phyloP scores from a whole-genome alignment of 2,888 invertebrate species.

The Micoletzkya japonica region DNA sequence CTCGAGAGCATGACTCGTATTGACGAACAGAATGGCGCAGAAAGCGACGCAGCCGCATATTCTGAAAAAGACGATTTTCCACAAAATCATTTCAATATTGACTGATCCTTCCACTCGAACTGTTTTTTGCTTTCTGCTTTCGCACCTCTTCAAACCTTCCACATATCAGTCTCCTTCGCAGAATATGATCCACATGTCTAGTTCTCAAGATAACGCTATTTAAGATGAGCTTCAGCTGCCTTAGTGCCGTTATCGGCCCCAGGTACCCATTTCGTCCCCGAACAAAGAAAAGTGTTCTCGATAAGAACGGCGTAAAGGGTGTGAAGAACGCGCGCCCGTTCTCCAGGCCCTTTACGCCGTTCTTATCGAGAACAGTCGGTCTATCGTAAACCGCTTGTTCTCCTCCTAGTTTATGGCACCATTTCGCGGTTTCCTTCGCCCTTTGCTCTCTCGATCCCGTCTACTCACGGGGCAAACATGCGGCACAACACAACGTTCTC shows the following conservation, averaged over 20 bases:
- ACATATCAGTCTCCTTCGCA: background rate
- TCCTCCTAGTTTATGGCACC: too few species aligned
- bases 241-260: too few species aligned
- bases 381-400: background rate
- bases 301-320: too few species aligned
- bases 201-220: background rate
- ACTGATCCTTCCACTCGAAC: too few species aligned
- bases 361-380: background rate
- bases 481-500: too few species aligned
- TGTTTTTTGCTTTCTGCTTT: background rate
- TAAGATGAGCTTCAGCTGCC: too few species aligned
- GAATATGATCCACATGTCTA: background rate
- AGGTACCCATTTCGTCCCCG: too few species aligned
- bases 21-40: constrained; percentile 34
- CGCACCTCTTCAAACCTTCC: background rate
- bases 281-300: too few species aligned
- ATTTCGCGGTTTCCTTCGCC: too few species aligned
- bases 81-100: background rate
- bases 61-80: background rate
- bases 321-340: background rate
- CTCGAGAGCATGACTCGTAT: constrained; percentile 33
- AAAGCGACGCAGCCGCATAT: constrained; percentile 34
- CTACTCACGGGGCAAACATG: too few species aligned
- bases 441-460: too few species aligned
- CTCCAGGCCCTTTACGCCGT: background rate